Evolutionary conservation across 2,888 invertebrate species (phyloP).

Genomic region (Ophion slaviceki): DNA sequence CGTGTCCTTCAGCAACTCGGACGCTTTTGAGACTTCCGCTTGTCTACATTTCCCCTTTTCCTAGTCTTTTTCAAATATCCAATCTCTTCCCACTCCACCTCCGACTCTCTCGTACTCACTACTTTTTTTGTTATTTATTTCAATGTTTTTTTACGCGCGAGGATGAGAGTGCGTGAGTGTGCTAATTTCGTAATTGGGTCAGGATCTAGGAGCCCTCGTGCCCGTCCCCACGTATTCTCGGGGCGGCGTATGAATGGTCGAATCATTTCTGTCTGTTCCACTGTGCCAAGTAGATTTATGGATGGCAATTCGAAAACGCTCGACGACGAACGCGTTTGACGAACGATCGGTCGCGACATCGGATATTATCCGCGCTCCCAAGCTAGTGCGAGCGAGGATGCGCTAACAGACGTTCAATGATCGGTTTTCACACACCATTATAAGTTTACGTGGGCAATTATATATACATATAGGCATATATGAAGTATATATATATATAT

Average conservation of each 20-base stretch:
- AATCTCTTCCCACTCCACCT: no score
- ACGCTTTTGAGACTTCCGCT: no score
- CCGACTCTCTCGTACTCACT: no score
- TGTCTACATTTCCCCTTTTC: no score
- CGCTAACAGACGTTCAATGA: constrained; percentile 54
- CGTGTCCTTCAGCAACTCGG: no score
- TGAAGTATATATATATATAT: no score
- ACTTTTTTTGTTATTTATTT: background rate
- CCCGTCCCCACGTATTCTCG: background rate
- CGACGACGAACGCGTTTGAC: constrained; percentile 48
- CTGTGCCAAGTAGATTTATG: constrained; percentile 44
- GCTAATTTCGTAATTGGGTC: constrained; percentile 28
- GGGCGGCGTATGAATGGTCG: constrained; percentile 13
- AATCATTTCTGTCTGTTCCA: constrained; percentile 41
- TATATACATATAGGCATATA: background rate
- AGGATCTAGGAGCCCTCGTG: background rate
- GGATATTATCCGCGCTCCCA: constrained; percentile 55
- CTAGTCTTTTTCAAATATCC: no score
- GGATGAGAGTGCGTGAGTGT: background rate
- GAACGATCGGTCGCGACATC: constrained; percentile 60
- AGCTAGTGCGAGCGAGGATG: constrained; percentile 26
- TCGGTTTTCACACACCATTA: constrained; percentile 54
- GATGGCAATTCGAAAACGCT: constrained; percentile 52
- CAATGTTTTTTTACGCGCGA: background rate
- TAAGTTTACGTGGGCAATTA: constrained; percentile 2